Percentiles rank a stretch among this genome's conserved stretches.
These are phyloP conservation scores for Haemorhous mexicanus DNA, from an alignment of 2,113 vertebrate genomes.

Conservation along the genomic window DNA sequence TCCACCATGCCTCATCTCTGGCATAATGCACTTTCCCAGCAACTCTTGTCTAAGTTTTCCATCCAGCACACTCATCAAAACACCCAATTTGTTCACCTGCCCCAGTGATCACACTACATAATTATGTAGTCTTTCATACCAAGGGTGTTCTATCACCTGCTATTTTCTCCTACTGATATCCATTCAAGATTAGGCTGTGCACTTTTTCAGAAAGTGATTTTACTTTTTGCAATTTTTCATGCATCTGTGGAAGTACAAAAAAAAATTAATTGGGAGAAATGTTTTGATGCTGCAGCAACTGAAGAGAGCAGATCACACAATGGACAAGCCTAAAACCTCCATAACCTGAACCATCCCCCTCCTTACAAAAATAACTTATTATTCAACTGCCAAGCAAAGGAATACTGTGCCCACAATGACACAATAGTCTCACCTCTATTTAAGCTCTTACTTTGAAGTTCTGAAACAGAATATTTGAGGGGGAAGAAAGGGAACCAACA, in stretches of 20 bases:
- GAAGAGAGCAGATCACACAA: background rate
- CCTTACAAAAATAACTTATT: background rate
- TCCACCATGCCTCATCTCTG: background rate
- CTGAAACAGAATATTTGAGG: background rate
- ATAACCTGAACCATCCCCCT: background rate
- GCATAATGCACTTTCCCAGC: background rate
- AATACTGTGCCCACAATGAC: background rate
- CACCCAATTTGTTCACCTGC: background rate
- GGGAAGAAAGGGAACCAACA: background rate
- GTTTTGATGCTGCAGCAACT: background rate
- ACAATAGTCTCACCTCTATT: background rate
- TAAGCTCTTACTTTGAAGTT: background rate
- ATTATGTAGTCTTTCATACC: background rate
- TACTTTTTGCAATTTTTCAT: background rate
- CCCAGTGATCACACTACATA: background rate
- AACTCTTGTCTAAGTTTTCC: background rate
- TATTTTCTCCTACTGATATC: background rate
- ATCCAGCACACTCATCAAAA: background rate
- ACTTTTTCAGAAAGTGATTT: background rate
- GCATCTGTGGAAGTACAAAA: background rate
- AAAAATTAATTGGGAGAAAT: background rate
- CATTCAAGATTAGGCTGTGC: background rate
- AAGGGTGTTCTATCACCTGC: background rate
- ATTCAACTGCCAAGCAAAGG: background rate
- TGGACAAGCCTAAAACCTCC: background rate